Evolutionary conservation across 1,140 invertebrate genomes (phyloP), one percentile per base, ranked within the genome.

Genomic region (Drosophila equinoxialis): DNA sequence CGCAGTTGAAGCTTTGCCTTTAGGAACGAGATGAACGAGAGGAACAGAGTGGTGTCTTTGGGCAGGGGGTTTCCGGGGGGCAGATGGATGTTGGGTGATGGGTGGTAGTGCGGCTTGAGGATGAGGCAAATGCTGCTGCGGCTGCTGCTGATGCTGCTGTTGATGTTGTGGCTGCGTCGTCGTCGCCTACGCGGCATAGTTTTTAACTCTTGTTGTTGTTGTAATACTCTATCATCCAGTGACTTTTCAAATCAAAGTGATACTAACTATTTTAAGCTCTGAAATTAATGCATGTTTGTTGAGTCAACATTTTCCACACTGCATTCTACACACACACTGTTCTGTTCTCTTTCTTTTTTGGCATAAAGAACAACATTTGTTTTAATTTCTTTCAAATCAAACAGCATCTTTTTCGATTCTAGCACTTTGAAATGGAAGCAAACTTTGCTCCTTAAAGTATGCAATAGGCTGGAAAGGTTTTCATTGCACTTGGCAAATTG

Each of bases 131-230:
- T 51, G 68, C 39, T 64, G 35, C 23, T 37, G 14, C 30, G 39
- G 63, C 59, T 60, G 61, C 58, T 37, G 60, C 51, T 26, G 23
- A 26, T 71, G 10, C 37, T 48, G 63, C 51, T 42, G 61, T 48
- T 37, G 54, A 39, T 67, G 61, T 68, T 80, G 71, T 62, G 59
- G 67, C 55, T 67, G 51, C 68, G 61, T 64, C 58, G 61, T 64
- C 58, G 80, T 79, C 80, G 80, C 87, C 87, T 90, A 90, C 71
- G 65, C 74, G 74, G 67, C 83, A 91, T 89, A 91, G 87, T 90
- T 90, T 85, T 65, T 51, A 77, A 80, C 82, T 76, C 60, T 79
- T 51, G 8, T 57, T 69, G 51, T 23, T 69, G 51, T 23, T 30
- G 39, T 6, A 11, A 26, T 65, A 39, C 35, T 37, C 33, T 39